Base-by-base conservation (phyloP, 2,797 vertebrate species). In the Mus caroli region DNA sequence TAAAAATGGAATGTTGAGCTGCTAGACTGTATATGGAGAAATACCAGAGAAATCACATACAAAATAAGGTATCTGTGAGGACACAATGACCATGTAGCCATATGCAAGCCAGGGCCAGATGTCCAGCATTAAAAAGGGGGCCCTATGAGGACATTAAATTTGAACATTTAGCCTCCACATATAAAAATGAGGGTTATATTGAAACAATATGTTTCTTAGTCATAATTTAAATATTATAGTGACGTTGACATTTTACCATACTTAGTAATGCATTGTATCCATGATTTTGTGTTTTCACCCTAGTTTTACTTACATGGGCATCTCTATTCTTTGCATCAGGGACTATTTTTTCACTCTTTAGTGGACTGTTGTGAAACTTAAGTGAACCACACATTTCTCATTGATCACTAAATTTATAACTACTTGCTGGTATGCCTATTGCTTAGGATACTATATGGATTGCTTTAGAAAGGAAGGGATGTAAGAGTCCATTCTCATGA, bases 1-100 rank as follows among this genome's bases (percentile, higher is more conserved):
- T 50, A 24, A 75, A 13, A 8, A 24, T 26, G 1, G 9, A 58
- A 15, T 58, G 0, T 4, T 67, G 37, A 62, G 19, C 17, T 82
- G 2, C 46, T 24, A 69, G n/a, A 20, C 11, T 58, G 1, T 1
- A 4, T 31, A 75, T 43, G 15, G 11, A 88, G 2, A 84, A 54
- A 58, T 4, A 31, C 0, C 1, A 71, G 20, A 40, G 14, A 7
- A 15, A 6, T 60, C 10, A 31, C 17, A 75, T 56, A 54, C 12
- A 62, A 12, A 20, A 52, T 15, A 76, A 54, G 43, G 34, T 19
- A 3, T 7, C 3, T 14, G 1, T 50, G 6, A 80, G 9, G 37
- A 69, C 10, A 22, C 31, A 43, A 7, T 8, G 10, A 34, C 4
- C 10, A 17, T 22, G 0, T 1, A 7, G 19, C 1, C 3, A 8